Evolutionary conservation across 2,113 vertebrate genomes (phyloP), one percentile per base, ranked within the genome.

Genomic region (Myiopsitta monachus): DNA sequence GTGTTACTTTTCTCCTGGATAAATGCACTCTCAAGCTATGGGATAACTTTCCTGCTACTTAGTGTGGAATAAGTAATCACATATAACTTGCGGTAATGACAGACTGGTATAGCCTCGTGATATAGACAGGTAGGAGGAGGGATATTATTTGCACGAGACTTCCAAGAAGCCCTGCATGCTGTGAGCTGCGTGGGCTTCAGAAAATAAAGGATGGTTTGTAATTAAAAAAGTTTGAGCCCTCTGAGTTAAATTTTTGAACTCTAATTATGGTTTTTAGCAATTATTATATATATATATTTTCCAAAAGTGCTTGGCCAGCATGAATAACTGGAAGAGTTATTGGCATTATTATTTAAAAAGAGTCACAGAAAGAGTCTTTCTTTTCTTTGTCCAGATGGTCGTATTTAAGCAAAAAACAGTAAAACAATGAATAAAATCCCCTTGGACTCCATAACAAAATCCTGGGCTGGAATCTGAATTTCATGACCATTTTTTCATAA

Each of bases 381-480:
- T 79, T 83, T 90, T 44, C 23, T 83, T 68, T 94, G 49, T 49
- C 76, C 91, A 94, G 68, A 83, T 80, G 54, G 31, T 78, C 12
- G 0, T 52, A 95, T 81, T 91, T 90, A 88, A 89, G 43, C 33
- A 90, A 97, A 87, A 90, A 95, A 78, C 23, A 81, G 52, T 75
- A 67, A 87, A 94, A 87, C 68, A 78, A 92, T 28, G 41, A 88
- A 90, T 73, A 90, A 94, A 93, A 74, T 6, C 23, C 30, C 49
- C 51, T 77, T 88, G 76, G 80, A 83, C n/a, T 78, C 54, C 24
- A 13, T 78, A 77, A 77, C 46, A 94, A 88, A 93, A 86, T 90
- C 46, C 78, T 87, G 64, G 72, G 64, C 78, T 88, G 74, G 86
- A 96, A 88, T 83, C 80, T 87, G 61, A 93, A 94, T 87, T 88